Conservation (phyloP, 2,797 vertebrate species). For the Caiman crocodilus region DNA sequence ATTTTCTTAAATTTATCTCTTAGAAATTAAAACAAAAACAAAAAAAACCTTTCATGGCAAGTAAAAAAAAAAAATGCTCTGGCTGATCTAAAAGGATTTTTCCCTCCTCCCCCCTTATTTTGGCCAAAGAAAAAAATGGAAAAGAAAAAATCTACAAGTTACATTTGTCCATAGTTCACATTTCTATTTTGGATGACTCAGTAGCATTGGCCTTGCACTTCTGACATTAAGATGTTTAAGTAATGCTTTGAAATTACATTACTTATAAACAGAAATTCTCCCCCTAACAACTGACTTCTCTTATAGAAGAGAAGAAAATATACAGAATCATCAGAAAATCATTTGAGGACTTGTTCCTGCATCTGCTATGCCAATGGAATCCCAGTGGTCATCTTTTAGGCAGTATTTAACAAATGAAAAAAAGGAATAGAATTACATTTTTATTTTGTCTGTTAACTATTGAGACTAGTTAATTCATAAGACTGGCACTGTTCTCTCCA, state of each 20-base stretch:
- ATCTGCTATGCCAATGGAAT: background rate
- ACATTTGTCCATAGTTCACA: background rate
- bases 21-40: too few relatives aligned
- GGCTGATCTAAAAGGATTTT: background rate
- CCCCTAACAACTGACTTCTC: background rate
- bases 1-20: background rate
- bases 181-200: background rate
- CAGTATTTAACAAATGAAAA: background rate
- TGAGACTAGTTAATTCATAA: background rate
- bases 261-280: background rate
- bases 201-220: too few relatives aligned
- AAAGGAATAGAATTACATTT: background rate
- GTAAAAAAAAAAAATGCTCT: background rate
- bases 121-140: background rate
- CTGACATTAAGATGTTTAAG: too few relatives aligned
- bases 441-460: background rate
- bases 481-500: background rate
- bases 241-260: background rate
- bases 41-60: background rate
- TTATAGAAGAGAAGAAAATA: background rate
- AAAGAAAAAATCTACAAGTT: background rate
- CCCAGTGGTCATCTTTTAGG: fast-evolving
- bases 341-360: background rate
- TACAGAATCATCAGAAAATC: background rate
- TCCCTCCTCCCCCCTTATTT: background rate